Conservation (phyloP, 2,113 vertebrate genomes). For the Bubo blakistoni region DNA sequence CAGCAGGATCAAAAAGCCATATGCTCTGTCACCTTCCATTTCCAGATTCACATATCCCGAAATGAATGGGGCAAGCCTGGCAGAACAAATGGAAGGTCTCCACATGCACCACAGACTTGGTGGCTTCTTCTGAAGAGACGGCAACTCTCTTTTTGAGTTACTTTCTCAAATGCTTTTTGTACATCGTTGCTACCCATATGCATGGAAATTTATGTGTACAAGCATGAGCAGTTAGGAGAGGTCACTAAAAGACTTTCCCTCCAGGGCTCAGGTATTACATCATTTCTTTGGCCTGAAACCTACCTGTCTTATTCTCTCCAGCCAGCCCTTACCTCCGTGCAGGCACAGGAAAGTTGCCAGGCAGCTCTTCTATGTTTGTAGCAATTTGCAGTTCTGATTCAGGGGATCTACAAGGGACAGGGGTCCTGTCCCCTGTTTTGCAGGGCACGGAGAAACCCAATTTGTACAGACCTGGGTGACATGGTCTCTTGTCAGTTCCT, state of each 20-base stretch:
- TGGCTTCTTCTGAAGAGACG: neutral
- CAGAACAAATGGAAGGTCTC: neutral
- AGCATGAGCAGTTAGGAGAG: neutral
- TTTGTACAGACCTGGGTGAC: neutral
- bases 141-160: neutral
- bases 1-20: neutral
- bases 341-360: neutral
- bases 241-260: neutral
- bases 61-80: neutral
- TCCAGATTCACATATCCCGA: neutral
- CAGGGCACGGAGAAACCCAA: neutral
- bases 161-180: neutral
- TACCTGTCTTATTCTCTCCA: neutral
- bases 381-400: neutral
- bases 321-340: neutral
- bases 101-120: neutral
- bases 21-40: neutral
- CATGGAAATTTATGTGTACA: neutral
- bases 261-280: neutral
- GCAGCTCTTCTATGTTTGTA: neutral
- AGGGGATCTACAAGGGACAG: neutral
- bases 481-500: neutral
- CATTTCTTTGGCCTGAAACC: neutral
- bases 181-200: neutral
- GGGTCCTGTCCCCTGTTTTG: neutral